These are phyloP conservation scores for Xestobium rufovillosum DNA, from an alignment of 2,888 invertebrate species.

Conservation along the genomic window DNA sequence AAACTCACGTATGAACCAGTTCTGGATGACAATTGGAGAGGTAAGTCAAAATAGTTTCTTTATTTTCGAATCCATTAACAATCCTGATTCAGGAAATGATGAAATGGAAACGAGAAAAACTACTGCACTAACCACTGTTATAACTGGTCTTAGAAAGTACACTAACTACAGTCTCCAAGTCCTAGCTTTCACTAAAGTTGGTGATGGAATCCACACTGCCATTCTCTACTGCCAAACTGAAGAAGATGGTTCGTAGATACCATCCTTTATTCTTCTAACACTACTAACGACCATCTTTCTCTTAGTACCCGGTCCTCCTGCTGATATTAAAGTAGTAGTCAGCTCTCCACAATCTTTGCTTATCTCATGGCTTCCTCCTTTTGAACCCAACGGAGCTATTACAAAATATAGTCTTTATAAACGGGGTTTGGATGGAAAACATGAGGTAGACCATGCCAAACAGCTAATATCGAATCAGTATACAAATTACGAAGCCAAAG, in stretches of 20 bases:
- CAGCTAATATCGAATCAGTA: conserved; percentile 57
- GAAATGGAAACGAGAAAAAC: conserved; percentile 58
- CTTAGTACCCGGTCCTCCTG: conserved; percentile 69
- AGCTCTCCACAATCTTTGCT: conserved; percentile 66
- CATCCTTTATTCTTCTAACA: conserved; percentile 8
- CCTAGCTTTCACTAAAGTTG: conserved; percentile 68
- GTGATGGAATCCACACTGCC: conserved; percentile 63
- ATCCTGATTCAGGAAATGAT: conserved; percentile 43
- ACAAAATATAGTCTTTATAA: conserved; percentile 69
- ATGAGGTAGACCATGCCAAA: conserved; percentile 62
- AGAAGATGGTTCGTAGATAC: conserved; percentile 57
- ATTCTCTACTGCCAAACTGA: conserved; percentile 67
- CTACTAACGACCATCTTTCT: conserved; percentile 5
- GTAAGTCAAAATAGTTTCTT: conserved; percentile 25
- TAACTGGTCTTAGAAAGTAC: conserved; percentile 64
- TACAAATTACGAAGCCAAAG: conserved; percentile 59
- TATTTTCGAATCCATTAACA: neutral
- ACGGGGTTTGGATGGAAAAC: conserved; percentile 58
- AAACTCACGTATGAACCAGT: conserved; percentile 62
- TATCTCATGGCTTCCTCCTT: conserved; percentile 71
- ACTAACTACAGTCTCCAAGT: conserved; percentile 79
- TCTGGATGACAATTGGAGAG: conserved; percentile 49
- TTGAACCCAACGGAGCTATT: conserved; percentile 67
- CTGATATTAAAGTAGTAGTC: conserved; percentile 71
- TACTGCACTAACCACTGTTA: conserved; percentile 59